These are phyloP conservation scores for Lathronympha strigana DNA, from an alignment of 2,888 invertebrate genomes.

Conservation along the genomic window DNA sequence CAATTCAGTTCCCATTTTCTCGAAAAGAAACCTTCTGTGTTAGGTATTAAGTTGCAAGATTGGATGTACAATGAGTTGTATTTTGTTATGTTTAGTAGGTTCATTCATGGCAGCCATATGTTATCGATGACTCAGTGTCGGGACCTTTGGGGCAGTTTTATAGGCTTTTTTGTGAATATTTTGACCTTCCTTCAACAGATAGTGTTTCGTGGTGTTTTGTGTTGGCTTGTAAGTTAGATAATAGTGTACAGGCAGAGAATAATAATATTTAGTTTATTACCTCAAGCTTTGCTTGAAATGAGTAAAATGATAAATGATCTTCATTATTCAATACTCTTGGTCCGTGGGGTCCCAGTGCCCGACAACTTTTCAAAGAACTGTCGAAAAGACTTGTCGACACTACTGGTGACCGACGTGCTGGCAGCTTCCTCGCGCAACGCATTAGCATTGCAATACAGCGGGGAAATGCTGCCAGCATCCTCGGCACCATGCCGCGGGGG, in stretches of 20 bases:
- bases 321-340: no score
- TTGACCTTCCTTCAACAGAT: conserved; percentile 38
- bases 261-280: no score
- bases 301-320: no score
- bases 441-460: no score
- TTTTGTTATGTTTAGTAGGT: conserved; percentile 41
- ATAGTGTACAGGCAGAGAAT: not conserved
- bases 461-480: no score
- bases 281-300: no score
- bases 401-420: no score
- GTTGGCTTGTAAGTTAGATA: not conserved
- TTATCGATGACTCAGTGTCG: conserved; percentile 47
- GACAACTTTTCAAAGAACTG: no score
- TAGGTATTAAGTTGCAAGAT: conserved; percentile 36
- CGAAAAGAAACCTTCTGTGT: conserved; percentile 46
- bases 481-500: no score
- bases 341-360: no score
- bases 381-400: no score
- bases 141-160: conserved; percentile 47
- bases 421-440: no score
- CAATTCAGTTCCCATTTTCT: conserved; percentile 37
- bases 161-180: conserved; percentile 44
- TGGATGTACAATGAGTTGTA: conserved; percentile 6
- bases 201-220: conserved; percentile 21
- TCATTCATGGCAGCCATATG: conserved; percentile 49